Conservation (phyloP, 2,113 vertebrate species). For the Porphyrio hochstetteri region DNA sequence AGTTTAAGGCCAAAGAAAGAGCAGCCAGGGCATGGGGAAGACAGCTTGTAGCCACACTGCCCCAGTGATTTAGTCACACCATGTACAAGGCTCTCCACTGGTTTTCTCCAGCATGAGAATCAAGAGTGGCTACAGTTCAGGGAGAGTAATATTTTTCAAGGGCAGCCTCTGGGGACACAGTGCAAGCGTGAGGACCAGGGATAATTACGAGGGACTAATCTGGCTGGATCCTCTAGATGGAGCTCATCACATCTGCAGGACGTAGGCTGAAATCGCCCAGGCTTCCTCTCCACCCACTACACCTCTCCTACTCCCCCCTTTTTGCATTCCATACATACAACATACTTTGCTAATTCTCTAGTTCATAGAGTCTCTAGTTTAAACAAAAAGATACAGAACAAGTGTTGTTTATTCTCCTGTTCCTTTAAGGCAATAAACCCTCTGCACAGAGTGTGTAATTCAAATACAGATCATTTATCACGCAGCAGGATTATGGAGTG, state of each 20-base stretch:
- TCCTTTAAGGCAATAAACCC: neutral
- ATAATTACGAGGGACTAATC: neutral
- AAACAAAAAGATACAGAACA: neutral
- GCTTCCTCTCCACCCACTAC: neutral
- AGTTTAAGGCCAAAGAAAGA: neutral
- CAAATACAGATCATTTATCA: neutral
- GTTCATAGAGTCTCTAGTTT: neutral
- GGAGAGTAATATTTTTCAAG: neutral
- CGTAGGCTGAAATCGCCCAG: neutral
- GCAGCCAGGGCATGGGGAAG: neutral
- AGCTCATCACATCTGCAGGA: neutral
- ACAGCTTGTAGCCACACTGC: neutral
- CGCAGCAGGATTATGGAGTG: neutral
- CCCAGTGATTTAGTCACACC: neutral
- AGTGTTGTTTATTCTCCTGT: neutral
- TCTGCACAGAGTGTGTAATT: neutral
- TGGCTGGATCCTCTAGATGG: conserved; percentile 8
- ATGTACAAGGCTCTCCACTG: neutral
- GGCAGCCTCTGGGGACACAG: neutral
- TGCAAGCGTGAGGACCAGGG: neutral
- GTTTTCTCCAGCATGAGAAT: neutral
- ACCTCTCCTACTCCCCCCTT: neutral
- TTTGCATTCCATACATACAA: neutral
- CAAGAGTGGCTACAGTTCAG: neutral
- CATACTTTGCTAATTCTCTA: neutral